Percentiles rank a stretch among this genome's conserved stretches.
Conservation (phyloP, 2,888 invertebrate genomes). For the Macrosiphum euphorbiae region DNA sequence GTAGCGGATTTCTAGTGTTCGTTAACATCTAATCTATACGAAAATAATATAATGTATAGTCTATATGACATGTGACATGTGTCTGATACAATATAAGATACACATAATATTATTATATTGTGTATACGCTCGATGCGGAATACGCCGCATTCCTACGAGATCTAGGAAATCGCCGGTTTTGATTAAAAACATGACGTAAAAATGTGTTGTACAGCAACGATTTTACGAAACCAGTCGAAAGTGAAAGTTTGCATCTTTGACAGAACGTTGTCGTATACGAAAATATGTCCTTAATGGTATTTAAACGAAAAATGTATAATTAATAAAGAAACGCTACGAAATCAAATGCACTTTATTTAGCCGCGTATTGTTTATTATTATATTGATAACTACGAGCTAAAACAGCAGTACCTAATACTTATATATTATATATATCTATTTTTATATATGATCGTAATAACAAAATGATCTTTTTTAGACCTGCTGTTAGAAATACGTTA, state of each 20-base stretch:
- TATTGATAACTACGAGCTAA: not conserved
- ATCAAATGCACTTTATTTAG: not conserved
- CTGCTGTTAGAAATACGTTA: not conserved
- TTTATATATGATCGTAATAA: not conserved
- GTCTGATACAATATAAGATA: not conserved
- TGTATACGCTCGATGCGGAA: not conserved
- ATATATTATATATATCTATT: not conserved
- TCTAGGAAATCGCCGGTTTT: constrained; percentile 13
- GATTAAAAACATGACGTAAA: constrained; percentile 31
- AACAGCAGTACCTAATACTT: not conserved
- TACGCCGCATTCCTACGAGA: not conserved
- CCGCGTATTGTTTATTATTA: not conserved
- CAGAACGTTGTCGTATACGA: constrained; percentile 37
- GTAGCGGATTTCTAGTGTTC: not conserved
- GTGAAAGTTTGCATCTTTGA: constrained; percentile 59
- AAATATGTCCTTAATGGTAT: constrained; percentile 31
- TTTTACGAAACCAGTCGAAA: constrained; percentile 52
- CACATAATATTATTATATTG: not conserved
- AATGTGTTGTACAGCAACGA: constrained; percentile 22
- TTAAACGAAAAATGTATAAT: not conserved
- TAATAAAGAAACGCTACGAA: not conserved
- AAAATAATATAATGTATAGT: not conserved
- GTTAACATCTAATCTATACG: not conserved
- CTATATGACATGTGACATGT: not conserved
- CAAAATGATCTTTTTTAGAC: not conserved